Conservation (phyloP, 2,113 vertebrate genomes). For the Rhinogobius similis region DNA sequence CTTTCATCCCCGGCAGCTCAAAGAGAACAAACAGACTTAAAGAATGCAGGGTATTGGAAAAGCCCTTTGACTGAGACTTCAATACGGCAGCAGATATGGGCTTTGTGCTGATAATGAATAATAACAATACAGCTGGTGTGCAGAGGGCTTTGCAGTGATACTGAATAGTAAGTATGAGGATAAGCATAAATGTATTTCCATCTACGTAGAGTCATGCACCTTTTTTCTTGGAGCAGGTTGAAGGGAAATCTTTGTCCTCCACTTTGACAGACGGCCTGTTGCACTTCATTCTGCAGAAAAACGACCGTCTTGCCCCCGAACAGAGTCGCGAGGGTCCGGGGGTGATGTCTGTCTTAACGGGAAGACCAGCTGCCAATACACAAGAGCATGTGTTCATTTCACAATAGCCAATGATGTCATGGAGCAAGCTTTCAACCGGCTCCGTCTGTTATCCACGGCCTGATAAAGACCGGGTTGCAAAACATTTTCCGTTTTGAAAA, state of each 20-base stretch:
- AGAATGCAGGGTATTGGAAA: neutral
- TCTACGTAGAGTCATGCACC: constrained; percentile 69
- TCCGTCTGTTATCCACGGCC: neutral
- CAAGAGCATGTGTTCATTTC: constrained; percentile 8
- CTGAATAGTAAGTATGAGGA: neutral
- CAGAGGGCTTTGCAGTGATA: neutral
- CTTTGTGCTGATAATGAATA: neutral
- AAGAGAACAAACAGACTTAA: neutral
- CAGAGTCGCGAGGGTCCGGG: constrained; percentile 93
- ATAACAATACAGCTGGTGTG: neutral
- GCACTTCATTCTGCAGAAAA: constrained; percentile 99
- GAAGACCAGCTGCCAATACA: constrained; percentile 87
- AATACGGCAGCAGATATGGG: neutral
- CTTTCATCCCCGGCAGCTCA: constrained; percentile 10
- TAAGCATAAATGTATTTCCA: neutral
- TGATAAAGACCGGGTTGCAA: neutral
- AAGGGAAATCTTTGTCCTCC: constrained; percentile 97
- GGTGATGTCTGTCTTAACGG: constrained; percentile 96
- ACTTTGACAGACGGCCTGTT: constrained; percentile 96
- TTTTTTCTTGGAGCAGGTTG: constrained; percentile 99
- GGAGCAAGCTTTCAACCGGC: neutral
- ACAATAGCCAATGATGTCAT: constrained; percentile 5
- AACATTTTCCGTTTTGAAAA: constrained; percentile 2
- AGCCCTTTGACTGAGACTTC: neutral
- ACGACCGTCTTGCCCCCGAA: constrained; percentile 93